phyloP scores from a whole-genome alignment of 2,797 vertebrate genomes.

The Masticophis lateralis region DNA sequence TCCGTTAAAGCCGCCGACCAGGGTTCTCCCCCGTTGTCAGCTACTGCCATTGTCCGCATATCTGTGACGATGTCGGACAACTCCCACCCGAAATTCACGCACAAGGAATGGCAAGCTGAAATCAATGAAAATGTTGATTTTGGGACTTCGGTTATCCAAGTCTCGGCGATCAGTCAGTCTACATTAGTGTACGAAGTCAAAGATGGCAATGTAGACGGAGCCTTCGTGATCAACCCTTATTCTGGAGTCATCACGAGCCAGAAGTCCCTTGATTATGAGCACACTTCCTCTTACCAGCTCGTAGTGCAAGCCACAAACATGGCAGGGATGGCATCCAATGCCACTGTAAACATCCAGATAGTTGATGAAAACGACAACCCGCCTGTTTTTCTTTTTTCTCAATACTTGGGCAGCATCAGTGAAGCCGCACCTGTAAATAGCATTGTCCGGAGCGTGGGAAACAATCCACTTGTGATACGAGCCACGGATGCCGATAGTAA shows the following conservation, averaged over 20 bases:
- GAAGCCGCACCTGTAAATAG: conserved; percentile 91
- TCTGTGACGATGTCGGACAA: conserved; percentile 93
- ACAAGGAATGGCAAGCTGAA: conserved; percentile 90
- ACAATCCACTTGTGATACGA: conserved; percentile 87
- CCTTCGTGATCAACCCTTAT: conserved; percentile 92
- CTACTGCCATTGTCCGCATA: conserved; percentile 87
- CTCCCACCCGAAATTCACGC: conserved; percentile 87
- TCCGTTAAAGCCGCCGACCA: conserved; percentile 88
- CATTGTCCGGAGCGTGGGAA: conserved; percentile 79
- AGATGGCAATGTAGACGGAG: conserved; percentile 79
- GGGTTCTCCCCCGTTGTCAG: conserved; percentile 85
- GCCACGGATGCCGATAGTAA: conserved; percentile 90
- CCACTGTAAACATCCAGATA: conserved; percentile 83
- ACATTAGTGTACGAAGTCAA: conserved; percentile 90
- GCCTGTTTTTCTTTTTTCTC: conserved; percentile 86
- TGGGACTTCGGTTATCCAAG: conserved; percentile 85
- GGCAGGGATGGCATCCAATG: conserved; percentile 93
- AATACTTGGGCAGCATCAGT: conserved; percentile 87
- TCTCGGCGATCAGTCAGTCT: conserved; percentile 90
- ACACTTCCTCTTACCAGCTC: conserved; percentile 77
- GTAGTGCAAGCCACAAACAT: conserved; percentile 90
- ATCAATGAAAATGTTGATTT: conserved; percentile 84
- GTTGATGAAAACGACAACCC: conserved; percentile 94
- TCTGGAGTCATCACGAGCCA: conserved; percentile 91
- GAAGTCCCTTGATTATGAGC: conserved; percentile 86